phyloP scores from a whole-genome alignment of 64 coral and sea anemone species.

The Acropora yongei region DNA sequence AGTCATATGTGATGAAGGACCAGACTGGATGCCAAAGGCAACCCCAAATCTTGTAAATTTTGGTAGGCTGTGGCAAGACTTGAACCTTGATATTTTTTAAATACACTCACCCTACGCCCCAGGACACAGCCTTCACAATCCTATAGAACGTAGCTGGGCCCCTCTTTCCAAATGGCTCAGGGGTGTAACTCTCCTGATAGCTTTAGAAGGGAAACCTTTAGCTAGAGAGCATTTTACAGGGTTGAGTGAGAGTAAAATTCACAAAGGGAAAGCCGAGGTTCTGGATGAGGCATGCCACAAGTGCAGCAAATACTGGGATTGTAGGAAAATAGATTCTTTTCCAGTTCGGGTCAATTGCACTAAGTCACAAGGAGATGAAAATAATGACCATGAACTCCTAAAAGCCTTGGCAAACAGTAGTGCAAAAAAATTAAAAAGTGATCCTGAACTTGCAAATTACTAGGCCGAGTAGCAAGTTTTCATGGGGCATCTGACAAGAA shows the following conservation, averaged over 20 bases:
- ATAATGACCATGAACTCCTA: too few species aligned
- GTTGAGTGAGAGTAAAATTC: slow-evolving; percentile 8
- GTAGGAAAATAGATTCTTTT: slow-evolving; percentile 4
- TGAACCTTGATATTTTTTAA: slow-evolving; percentile 4
- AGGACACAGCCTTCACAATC: background rate
- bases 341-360: background rate
- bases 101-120: background rate
- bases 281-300: background rate
- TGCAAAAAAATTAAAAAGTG: too few species aligned
- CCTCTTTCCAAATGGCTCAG: slow-evolving; percentile 3
- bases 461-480: background rate
- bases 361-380: background rate
- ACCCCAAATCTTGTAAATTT: background rate
- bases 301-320: background rate
- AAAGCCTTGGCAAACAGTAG: too few species aligned
- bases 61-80: slow-evolving; percentile 9
- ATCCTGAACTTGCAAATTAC: background rate
- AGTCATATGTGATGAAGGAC: slow-evolving; percentile 3
- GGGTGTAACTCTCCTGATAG: slow-evolving; percentile 15
- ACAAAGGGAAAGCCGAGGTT: background rate
- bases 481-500: background rate
- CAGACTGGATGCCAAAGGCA: background rate
- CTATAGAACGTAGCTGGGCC: background rate
- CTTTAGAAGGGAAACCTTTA: background rate
- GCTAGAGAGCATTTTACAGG: background rate